A percentile compares a stretch with the other conserved stretches of the same genome.
These are phyloP conservation scores for Zaprionus camerounensis DNA, from an alignment of 1,140 invertebrate species.

Conservation along the genomic window DNA sequence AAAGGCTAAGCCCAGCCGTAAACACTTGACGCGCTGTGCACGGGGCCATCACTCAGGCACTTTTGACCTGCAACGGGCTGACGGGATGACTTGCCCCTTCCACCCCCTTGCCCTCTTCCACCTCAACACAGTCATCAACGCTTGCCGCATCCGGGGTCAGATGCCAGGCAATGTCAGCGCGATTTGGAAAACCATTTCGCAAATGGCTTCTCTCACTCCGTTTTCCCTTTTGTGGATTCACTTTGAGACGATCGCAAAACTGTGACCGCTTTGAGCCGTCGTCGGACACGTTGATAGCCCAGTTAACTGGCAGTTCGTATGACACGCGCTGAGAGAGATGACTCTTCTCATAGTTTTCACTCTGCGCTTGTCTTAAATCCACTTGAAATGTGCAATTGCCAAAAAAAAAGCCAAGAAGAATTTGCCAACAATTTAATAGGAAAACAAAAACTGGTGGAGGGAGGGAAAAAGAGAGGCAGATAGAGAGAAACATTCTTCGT, in stretches of 20 bases:
- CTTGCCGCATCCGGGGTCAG: background rate
- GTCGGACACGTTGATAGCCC: background rate
- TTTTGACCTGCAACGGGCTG: background rate
- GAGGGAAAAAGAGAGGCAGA: no score
- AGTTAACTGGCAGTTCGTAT: background rate
- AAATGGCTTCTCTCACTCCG: slow-evolving; percentile 4
- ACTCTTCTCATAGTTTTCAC: background rate
- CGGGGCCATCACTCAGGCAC: slow-evolving; percentile 28
- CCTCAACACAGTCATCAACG: background rate
- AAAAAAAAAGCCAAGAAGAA: background rate
- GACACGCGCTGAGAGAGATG: background rate
- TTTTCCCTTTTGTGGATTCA: background rate
- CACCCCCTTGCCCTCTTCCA: background rate
- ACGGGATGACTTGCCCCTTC: background rate
- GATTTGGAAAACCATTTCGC: slow-evolving; percentile 1
- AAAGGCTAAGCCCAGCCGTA: slow-evolving; percentile 27
- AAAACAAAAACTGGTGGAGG: background rate
- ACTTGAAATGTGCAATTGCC: no score
- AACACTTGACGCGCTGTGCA: slow-evolving; percentile 23
- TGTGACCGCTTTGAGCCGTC: background rate
- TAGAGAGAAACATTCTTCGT: no score
- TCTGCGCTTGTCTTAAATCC: no score
- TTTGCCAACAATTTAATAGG: background rate
- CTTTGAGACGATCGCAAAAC: background rate
- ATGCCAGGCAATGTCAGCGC: background rate